phyloP scores from a whole-genome alignment of 2,113 vertebrate genomes.

The Ivindomyrus marchei region DNA sequence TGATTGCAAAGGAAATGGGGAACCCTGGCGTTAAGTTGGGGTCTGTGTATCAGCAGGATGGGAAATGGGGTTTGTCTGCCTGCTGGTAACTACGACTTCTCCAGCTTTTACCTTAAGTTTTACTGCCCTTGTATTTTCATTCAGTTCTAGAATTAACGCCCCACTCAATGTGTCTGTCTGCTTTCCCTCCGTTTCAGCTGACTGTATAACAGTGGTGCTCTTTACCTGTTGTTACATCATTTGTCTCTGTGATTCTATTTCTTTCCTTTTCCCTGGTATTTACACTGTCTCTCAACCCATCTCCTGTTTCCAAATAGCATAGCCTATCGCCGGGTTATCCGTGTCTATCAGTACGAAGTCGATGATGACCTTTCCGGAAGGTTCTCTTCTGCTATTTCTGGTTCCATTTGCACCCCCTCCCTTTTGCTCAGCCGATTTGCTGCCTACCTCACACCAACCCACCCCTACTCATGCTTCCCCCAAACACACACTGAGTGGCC shows the following conservation, averaged over 20 bases:
- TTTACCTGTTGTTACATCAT: slow-evolving; percentile 21
- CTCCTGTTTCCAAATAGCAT: slow-evolving; percentile 79
- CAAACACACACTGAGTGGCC: slow-evolving; percentile 43
- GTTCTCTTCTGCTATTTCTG: slow-evolving; percentile 56
- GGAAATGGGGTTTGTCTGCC: neutral
- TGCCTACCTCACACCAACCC: neutral
- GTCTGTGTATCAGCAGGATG: neutral
- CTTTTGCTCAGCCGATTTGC: neutral
- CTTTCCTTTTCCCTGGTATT: slow-evolving; percentile 58
- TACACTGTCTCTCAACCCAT: slow-evolving; percentile 26
- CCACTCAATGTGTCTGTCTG: neutral
- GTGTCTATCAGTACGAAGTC: slow-evolving; percentile 97
- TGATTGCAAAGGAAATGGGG: neutral
- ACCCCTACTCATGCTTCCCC: slow-evolving; percentile 34
- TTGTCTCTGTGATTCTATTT: slow-evolving; percentile 14
- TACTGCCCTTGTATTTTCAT: neutral
- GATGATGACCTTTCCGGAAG: slow-evolving; percentile 97
- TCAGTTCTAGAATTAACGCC: neutral
- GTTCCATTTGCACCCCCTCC: neutral
- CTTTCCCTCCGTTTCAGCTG: neutral
- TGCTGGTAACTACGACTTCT: neutral
- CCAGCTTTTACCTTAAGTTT: neutral
- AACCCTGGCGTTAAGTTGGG: neutral
- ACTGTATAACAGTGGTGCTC: neutral
- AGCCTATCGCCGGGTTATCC: slow-evolving; percentile 93